These are phyloP conservation scores for Lagopus muta DNA, from an alignment of 2,113 vertebrate genomes.

Conservation along the genomic window DNA sequence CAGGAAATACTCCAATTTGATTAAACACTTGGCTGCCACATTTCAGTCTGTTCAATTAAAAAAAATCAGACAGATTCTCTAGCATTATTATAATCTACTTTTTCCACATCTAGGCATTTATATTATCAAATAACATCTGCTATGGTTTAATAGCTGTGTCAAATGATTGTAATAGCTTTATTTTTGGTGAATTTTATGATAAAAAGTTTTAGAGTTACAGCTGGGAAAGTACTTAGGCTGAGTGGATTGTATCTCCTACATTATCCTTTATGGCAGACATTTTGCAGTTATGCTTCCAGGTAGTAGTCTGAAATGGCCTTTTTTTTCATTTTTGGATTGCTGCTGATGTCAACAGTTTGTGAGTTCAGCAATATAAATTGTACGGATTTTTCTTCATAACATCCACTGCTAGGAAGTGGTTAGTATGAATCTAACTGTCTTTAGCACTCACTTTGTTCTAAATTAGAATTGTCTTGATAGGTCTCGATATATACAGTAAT, in stretches of 20 bases:
- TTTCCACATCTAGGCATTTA: constrained; percentile 43
- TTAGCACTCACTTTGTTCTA: not conserved
- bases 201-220: constrained; percentile 10
- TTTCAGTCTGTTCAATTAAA: constrained; percentile 59
- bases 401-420: not conserved
- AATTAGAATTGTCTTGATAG: not conserved
- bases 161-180: constrained; percentile 51
- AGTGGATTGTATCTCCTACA: not conserved
- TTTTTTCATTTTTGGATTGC: not conserved
- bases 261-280: not conserved
- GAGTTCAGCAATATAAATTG: not conserved
- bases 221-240: not conserved
- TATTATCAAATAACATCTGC: constrained; percentile 55
- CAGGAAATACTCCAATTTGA: constrained; percentile 23
- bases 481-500: not conserved
- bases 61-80: constrained; percentile 40
- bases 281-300: not conserved
- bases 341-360: not conserved
- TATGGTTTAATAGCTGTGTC: constrained; percentile 42
- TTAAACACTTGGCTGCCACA: constrained; percentile 46
- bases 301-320: not conserved
- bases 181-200: constrained; percentile 23
- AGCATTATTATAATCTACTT: constrained; percentile 53
- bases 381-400: not conserved
- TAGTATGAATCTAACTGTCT: not conserved